Base-by-base conservation (phyloP, 1,140 invertebrate genomes). In the Harpegnathos saltator region DNA sequence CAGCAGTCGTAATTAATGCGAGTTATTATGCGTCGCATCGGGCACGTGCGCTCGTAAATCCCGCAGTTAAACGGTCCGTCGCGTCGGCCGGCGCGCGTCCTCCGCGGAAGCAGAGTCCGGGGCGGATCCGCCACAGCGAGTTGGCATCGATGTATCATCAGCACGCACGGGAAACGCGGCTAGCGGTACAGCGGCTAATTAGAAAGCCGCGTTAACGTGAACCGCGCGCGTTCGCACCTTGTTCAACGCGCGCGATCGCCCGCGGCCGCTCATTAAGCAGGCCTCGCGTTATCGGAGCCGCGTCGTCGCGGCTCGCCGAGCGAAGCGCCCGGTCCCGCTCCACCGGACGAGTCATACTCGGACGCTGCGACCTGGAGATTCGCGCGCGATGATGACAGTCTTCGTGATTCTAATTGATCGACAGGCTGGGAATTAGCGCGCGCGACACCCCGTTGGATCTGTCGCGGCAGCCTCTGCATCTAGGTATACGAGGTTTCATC, bases 1-100 rank as follows among this genome's bases (percentile, higher is more conserved):
- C 44, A 33, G 50, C 29, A 15, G 75, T 59, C 5, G 82, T 91
- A 89, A 91, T 91, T 87, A 90, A 86, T 85, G 84, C 74, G 74
- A 88, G 88, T 89, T 85, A 91, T 87, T 71, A 85, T 85, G 75
- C 59, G 74, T 83, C 66, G 71, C 82, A 62, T 83, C 77, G 62
- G 50, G 61, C 81, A 78, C 50, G 75, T 71, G 61, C 56, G 24
- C 33, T 62, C 75, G 73, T 90, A 89, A 90, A 90, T 83, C 54
- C 66, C 77, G 12, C n/a, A 74, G 54, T 69, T 66, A 83, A 90
- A 86, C 65, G 69, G 38, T 68, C 83, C 63, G 1, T 15, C 26
- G 50, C 17, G 48, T 61, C 3, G 56, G 78, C 7, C 19, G 24
- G 61, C 65, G 50, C 72, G 19, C 15, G 71, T 59, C 74, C 54